phyloP scores from a whole-genome alignment of 1,140 invertebrate species.

The Drosophila grimshawi region DNA sequence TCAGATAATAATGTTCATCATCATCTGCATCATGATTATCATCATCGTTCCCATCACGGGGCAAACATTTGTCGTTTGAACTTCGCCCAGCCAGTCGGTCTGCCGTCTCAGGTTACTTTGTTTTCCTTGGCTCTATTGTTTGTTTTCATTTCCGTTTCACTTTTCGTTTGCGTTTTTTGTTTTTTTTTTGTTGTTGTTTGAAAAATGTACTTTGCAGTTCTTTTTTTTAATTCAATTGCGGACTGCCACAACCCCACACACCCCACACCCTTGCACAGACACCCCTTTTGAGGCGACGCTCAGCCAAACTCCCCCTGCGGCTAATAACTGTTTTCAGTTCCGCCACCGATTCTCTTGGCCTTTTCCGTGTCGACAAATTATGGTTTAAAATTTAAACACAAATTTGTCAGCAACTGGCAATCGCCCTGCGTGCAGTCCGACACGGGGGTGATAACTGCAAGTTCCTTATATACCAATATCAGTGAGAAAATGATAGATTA shows the following conservation, averaged over 20 bases:
- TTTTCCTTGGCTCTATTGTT: conserved; percentile 74
- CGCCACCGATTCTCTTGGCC: conserved; percentile 18
- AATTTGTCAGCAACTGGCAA: conserved; percentile 44
- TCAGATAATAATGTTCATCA: background rate
- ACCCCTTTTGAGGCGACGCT: conserved; percentile 51
- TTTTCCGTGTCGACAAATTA: conserved; percentile 55
- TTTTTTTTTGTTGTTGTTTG: conserved; percentile 60
- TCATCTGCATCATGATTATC: conserved; percentile 44
- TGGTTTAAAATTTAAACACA: conserved; percentile 65
- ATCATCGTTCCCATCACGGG: conserved; percentile 27
- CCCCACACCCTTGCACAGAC: conserved; percentile 14
- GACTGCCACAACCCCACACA: conserved; percentile 57
- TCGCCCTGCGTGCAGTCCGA: conserved; percentile 28
- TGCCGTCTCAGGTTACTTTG: conserved; percentile 75
- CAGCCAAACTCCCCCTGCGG: conserved; percentile 39
- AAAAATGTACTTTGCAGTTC: conserved; percentile 65
- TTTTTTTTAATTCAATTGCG: conserved; percentile 75
- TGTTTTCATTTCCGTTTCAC: conserved; percentile 79
- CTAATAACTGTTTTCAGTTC: conserved; percentile 62
- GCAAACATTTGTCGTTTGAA: conserved; percentile 57
- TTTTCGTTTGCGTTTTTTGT: conserved; percentile 44
- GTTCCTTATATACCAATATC: background rate
- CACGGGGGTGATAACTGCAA: background rate
- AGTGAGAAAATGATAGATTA: background rate
- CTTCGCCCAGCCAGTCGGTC: conserved; percentile 26